These are phyloP conservation scores for Drosophila tropicalis DNA, from an alignment of 1,140 invertebrate species.

Conservation along the genomic window DNA sequence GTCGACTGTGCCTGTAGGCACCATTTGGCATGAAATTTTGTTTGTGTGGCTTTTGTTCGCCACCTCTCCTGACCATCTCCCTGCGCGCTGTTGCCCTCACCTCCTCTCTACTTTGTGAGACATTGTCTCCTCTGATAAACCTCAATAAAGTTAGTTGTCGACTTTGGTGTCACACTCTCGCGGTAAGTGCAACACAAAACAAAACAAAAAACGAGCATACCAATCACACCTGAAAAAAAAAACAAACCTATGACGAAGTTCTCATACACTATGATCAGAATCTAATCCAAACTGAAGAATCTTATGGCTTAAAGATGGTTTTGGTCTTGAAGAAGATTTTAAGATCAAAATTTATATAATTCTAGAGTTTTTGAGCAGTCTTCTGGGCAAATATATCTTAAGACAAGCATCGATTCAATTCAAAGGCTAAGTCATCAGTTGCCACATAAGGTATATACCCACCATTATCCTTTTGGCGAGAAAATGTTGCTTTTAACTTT, in stretches of 20 bases:
- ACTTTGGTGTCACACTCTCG: constrained; percentile 13
- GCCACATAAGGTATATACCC: not conserved
- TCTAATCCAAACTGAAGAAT: too few relatives aligned
- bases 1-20: constrained; percentile 1
- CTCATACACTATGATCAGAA: too few relatives aligned
- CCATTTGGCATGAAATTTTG: constrained; percentile 11
- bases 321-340: too few relatives aligned
- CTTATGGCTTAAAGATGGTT: too few relatives aligned
- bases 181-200: constrained; percentile 3
- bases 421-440: too few relatives aligned
- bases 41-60: not conserved
- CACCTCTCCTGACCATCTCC: not conserved
- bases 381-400: too few relatives aligned
- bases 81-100: not conserved
- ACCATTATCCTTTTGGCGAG: not conserved
- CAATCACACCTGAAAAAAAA: not conserved
- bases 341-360: too few relatives aligned
- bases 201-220: not conserved
- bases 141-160: constrained; percentile 27
- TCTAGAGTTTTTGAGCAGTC: too few relatives aligned
- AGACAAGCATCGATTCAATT: too few relatives aligned
- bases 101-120: constrained; percentile 11
- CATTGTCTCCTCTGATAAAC: constrained; percentile 18
- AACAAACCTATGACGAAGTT: too few relatives aligned
- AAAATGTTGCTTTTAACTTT: not conserved